Evolutionary conservation across 2,797 vertebrate genomes (phyloP).

Genomic region (Bucorvus abyssinicus): DNA sequence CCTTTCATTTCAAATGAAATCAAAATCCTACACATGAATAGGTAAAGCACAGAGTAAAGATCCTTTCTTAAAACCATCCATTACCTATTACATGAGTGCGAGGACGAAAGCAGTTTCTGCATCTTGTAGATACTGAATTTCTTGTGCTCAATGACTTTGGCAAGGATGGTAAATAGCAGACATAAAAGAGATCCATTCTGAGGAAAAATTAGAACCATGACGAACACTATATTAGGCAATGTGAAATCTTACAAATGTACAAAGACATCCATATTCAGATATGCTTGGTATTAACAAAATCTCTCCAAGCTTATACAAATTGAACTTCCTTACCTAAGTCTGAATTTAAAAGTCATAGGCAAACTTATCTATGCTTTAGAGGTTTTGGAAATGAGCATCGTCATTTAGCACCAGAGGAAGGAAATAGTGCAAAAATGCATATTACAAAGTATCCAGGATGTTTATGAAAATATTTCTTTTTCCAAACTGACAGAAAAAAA

Average conservation of each 20-base stretch:
- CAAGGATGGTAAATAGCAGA: conserved; percentile 64
- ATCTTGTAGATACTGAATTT: conserved; percentile 60
- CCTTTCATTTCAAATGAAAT: conserved; percentile 79
- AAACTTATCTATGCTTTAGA: conserved; percentile 40
- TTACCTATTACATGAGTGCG: conserved; percentile 47
- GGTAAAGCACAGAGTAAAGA: conserved; percentile 58
- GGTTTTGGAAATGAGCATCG: conserved; percentile 11
- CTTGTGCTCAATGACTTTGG: conserved; percentile 60
- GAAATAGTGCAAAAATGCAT: not conserved
- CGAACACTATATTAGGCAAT: conserved; percentile 31
- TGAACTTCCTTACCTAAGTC: conserved; percentile 39
- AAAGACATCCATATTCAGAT: conserved; percentile 55
- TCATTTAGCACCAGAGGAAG: conserved; percentile 18
- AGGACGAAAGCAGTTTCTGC: conserved; percentile 49
- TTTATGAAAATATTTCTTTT: conserved; percentile 14
- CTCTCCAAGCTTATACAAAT: conserved; percentile 31
- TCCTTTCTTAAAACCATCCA: conserved; percentile 66
- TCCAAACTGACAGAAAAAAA: not conserved
- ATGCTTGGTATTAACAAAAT: conserved; percentile 48
- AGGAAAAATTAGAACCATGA: conserved; percentile 70
- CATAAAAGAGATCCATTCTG: conserved; percentile 61
- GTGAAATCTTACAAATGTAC: conserved; percentile 43
- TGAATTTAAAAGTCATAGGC: conserved; percentile 43
- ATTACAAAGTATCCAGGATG: not conserved
- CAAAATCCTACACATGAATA: conserved; percentile 73